Conservation (phyloP, 2,797 vertebrate genomes). For the Synanceia verrucosa region DNA sequence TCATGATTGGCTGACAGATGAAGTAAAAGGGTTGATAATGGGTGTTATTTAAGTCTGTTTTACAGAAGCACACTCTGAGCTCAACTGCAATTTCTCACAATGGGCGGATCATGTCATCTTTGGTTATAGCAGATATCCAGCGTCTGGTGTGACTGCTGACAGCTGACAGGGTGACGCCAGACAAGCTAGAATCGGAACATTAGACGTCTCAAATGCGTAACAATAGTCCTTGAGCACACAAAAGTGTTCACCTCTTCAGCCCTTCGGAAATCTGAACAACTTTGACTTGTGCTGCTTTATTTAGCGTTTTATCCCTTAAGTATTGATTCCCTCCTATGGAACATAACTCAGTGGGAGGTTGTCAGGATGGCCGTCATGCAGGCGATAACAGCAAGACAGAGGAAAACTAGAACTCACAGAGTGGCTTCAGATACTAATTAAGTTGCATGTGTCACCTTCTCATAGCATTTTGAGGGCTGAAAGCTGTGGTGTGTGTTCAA, state of each 20-base stretch:
- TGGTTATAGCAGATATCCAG: not conserved
- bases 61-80: not conserved
- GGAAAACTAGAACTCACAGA: conserved; percentile 5
- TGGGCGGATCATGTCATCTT: not conserved
- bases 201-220: not conserved
- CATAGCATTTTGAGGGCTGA: conserved; percentile 40
- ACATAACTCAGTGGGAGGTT: conserved; percentile 40
- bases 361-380: conserved; percentile 10
- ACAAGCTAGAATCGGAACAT: not conserved
- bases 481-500: conserved; percentile 39
- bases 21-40: not conserved
- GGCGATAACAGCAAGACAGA: conserved; percentile 18
- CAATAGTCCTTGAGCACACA: not conserved
- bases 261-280: conserved; percentile 9
- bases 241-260: conserved; percentile 3
- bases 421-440: conserved; percentile 57
- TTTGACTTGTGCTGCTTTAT: conserved; percentile 35
- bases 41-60: conserved; percentile 11
- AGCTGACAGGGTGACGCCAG: not conserved
- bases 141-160: not conserved
- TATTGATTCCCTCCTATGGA: conserved; percentile 44
- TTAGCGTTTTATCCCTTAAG: conserved; percentile 34
- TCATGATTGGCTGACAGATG: conserved; percentile 14
- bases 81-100: not conserved
- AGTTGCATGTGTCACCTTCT: conserved; percentile 56